Evolutionary conservation across 2,113 vertebrate species (phyloP), one percentile per base, ranked within the genome.

Genomic region (Callopanchax toddi): DNA sequence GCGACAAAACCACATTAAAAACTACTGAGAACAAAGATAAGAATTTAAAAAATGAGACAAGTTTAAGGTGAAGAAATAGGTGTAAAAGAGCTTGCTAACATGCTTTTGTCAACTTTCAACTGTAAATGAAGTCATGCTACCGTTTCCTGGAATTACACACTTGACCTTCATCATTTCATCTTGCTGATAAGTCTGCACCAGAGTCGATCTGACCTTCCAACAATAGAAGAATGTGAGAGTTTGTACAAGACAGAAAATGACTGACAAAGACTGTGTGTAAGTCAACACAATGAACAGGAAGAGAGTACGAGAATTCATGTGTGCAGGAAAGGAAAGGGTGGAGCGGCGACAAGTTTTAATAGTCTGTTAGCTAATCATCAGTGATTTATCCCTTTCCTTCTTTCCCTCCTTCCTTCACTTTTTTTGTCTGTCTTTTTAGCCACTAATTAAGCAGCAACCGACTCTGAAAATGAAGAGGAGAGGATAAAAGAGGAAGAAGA

Each of bases 401-500:
- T 66, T 43, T 64, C 58, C 36, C 20, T 37, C 58, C 13, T 48
- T 50, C 50, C 32, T 11, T 57, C n/a, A 21, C 72, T 55, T 32
- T 48, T 12, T 13, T 13, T 74, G 45, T 46, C 54, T 60, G 7
- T 16, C 37, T 70, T 23, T 74, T 60, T 37, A 40, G 54, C 43
- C 70, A 56, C 79, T 78, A 84, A 89, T 89, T 85, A 88, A 83
- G 71, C 64, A 71, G 60, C 59, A 74, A 84, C 71, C 55, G 48
- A 49, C 69, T 71, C 16, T 49, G 21, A 67, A 85, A 85, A 76
- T 70, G 29, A 57, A 60, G 57, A 50, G 36, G 36, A 44, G 42
- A 60, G 58, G 44, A 71, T 57, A 83, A 79, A 78, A 56, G 58
- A 64, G 54, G 64, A 56, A 45, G 66, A 62, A 81, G 74, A 82